Conservation (phyloP, 2,797 vertebrate species). For the Labroides dimidiatus region DNA sequence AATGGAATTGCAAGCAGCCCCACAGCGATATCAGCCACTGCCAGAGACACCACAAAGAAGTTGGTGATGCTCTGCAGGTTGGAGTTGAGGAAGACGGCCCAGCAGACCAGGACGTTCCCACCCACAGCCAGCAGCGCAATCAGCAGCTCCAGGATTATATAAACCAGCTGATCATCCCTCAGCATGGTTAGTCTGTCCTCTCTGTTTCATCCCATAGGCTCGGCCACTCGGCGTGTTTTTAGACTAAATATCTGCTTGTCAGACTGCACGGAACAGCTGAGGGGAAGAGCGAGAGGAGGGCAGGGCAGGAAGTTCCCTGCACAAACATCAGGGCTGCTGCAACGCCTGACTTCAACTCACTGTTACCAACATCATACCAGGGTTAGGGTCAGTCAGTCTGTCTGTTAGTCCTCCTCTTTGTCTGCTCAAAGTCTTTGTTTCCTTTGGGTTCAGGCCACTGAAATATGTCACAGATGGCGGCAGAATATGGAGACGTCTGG, state of each 20-base stretch:
- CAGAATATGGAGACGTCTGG: conserved; percentile 7
- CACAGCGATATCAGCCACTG: conserved; percentile 94
- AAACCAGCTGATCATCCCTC: conserved; percentile 81
- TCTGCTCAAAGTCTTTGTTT: neutral
- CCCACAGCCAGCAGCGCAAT: conserved; percentile 91
- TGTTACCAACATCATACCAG: neutral
- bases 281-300: conserved; percentile 13
- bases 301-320: conserved; percentile 50
- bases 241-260: conserved; percentile 35
- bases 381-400: no score
- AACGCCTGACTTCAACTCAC: conserved; percentile 5
- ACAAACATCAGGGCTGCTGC: neutral
- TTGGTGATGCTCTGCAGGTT: conserved; percentile 98
- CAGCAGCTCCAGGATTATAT: conserved; percentile 92
- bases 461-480: conserved; percentile 19
- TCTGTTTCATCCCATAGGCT: conserved; percentile 63
- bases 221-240: conserved; percentile 37
- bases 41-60: conserved; percentile 96
- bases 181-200: conserved; percentile 81
- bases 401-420: conserved; percentile 30
- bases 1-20: conserved; percentile 97
- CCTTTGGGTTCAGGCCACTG: neutral
- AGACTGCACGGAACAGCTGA: conserved; percentile 21
- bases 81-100: conserved; percentile 95
- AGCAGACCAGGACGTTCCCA: conserved; percentile 96